Percentiles rank a stretch among this genome's conserved stretches.
phyloP scores from a whole-genome alignment of 2,888 invertebrate genomes.

The Chaitophorus viminalis region DNA sequence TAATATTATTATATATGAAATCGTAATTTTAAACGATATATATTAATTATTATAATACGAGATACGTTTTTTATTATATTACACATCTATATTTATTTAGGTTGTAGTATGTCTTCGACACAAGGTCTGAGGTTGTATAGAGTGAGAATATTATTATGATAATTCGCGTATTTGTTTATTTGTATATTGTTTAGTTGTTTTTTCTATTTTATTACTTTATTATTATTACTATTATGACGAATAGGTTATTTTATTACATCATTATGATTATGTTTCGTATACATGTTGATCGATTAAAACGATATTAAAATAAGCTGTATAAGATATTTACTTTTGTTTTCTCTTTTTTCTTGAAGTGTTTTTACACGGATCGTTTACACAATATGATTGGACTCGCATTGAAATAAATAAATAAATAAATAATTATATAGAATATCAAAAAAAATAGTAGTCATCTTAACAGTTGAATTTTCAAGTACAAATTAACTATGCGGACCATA shows the following conservation, averaged over 20 bases:
- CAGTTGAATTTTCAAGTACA: background rate
- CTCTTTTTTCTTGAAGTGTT: background rate
- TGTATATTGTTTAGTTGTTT: background rate
- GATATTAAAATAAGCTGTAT: background rate
- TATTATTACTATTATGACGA: background rate
- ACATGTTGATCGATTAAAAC: background rate
- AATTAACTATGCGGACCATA: too few relatives aligned
- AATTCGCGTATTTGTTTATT: background rate
- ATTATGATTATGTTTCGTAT: too few relatives aligned
- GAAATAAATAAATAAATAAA: too few relatives aligned
- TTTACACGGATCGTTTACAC: too few relatives aligned
- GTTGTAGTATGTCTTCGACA: conserved; percentile 4
- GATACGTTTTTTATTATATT: background rate
- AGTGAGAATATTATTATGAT: background rate
- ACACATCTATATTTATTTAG: background rate
- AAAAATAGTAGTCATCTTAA: background rate
- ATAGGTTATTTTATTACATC: too few relatives aligned
- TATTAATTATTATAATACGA: background rate
- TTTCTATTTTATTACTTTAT: conserved; percentile 7
- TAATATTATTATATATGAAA: too few relatives aligned
- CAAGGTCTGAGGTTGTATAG: conserved; percentile 1
- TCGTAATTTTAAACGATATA: background rate
- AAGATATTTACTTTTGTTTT: background rate
- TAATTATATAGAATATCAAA: too few relatives aligned
- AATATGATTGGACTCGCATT: too few relatives aligned